Evolutionary conservation across 2,888 invertebrate species (phyloP), one percentile per base, ranked within the genome.

Genomic region (Endotricha flammealis): DNA sequence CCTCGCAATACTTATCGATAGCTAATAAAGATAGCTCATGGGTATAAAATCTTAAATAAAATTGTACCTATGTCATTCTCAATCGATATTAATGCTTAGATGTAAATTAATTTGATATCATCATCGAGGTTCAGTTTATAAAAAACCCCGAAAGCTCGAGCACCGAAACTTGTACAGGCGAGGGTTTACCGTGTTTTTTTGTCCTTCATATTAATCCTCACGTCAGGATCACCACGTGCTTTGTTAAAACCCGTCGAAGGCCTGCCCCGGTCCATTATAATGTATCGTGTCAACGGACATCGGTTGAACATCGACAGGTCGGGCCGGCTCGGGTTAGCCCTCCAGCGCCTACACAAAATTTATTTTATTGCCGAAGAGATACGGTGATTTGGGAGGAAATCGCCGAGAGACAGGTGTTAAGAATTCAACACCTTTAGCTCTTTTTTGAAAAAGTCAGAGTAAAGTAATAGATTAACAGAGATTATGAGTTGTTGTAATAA

Each of bases 251-350:
- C 76, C 72, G 79, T 80, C 77, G 82, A 78, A 75, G 69, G 56
- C 67, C 60, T 64, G 70, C 67, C 70, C 53, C 69, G 70, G 72
- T 65, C 83, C 83, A 80, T 83, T 83, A 80, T 85, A 85, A 83
- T 80, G 81, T 79, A 76, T 81, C 79, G 82, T 83, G 86, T 85
- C 85, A 85, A 78, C 81, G 82, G 71, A 81, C 83, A 83, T 76
- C 80, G 81, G 81, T 77, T 76, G 83, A 81, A 78, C 82, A 82
- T 80, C 80, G 85, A 80, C 79, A 76, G 71, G 67, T 70, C 59
- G 61, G 63, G 52, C 61, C 55, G 55, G 63, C 63, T 62, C 66
- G 67, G 60, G 67, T 63, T 78, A 74, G 77, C 82, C 85, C 86
- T 83, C 76, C 69, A 79, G 81, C 83, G 82, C 77, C 80, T 72